phyloP scores from a whole-genome alignment of 2,888 invertebrate genomes.

The Drosophila koepferae region DNA sequence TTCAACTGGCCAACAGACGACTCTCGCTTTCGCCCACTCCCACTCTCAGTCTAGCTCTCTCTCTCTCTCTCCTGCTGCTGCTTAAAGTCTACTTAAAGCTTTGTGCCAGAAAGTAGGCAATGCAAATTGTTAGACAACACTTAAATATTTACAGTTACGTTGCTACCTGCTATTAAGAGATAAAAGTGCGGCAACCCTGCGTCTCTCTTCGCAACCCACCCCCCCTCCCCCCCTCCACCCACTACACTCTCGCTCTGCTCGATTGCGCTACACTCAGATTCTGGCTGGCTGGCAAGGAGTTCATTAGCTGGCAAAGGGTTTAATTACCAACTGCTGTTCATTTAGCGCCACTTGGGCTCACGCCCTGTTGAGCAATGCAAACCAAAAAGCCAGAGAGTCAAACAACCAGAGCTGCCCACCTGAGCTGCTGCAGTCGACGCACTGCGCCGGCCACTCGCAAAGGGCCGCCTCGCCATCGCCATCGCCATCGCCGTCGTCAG shows the following conservation, averaged over 20 bases:
- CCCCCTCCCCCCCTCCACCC: not conserved
- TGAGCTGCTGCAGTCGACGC: slow-evolving; percentile 44
- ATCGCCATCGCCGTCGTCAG: slow-evolving; percentile 12
- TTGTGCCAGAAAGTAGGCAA: slow-evolving; percentile 44
- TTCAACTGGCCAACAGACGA: too few relatives aligned
- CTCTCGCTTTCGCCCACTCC: not conserved
- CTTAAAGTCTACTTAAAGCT: slow-evolving; percentile 26
- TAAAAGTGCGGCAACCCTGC: slow-evolving; percentile 58
- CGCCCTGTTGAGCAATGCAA: slow-evolving; percentile 84
- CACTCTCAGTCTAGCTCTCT: not conserved
- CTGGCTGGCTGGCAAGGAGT: slow-evolving; percentile 63
- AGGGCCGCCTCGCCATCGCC: slow-evolving; percentile 14
- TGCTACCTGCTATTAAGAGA: slow-evolving; percentile 66
- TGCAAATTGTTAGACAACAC: slow-evolving; percentile 48
- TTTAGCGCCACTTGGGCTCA: slow-evolving; percentile 85
- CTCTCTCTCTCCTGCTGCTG: not conserved
- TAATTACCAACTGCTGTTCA: slow-evolving; percentile 85
- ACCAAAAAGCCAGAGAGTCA: slow-evolving; percentile 57
- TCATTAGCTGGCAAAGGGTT: slow-evolving; percentile 84
- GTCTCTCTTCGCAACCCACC: not conserved
- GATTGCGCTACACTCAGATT: slow-evolving; percentile 4
- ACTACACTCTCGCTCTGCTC: not conserved
- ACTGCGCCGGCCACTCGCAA: slow-evolving; percentile 46
- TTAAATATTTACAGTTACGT: slow-evolving; percentile 72
- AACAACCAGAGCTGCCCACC: slow-evolving; percentile 42